A percentile compares a stretch with the other conserved stretches of the same genome.
phyloP scores from a whole-genome alignment of 2,888 invertebrate genomes.

The Catocala fraxini region DNA sequence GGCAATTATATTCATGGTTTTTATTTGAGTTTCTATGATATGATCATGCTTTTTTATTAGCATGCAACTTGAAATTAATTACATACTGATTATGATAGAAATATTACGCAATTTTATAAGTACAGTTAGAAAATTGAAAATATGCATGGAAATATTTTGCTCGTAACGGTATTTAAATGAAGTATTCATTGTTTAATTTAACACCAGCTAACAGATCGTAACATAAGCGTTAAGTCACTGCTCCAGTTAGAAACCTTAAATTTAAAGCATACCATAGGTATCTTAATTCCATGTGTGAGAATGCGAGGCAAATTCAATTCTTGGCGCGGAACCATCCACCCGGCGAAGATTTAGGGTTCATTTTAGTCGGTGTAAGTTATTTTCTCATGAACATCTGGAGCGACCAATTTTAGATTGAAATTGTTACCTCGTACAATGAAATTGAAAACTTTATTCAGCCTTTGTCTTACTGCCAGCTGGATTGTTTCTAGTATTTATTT shows the following conservation, averaged over 20 bases:
- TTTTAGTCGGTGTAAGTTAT: slow-evolving; percentile 80
- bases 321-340: slow-evolving; percentile 75
- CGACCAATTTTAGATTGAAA: slow-evolving; percentile 76
- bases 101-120: too few species aligned
- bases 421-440: slow-evolving; percentile 68
- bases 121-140: too few species aligned
- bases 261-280: slow-evolving; percentile 53
- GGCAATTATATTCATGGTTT: too few species aligned
- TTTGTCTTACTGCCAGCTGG: slow-evolving; percentile 38
- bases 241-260: slow-evolving; percentile 37
- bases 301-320: slow-evolving; percentile 80
- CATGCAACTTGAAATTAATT: too few species aligned
- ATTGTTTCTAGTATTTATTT: slow-evolving; percentile 36
- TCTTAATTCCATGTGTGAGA: slow-evolving; percentile 57
- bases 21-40: too few species aligned
- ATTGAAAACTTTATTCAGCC: slow-evolving; percentile 65
- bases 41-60: too few species aligned
- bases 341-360: slow-evolving; percentile 82
- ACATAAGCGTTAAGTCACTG: slow-evolving; percentile 14
- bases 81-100: too few species aligned
- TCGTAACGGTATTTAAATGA: too few species aligned
- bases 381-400: slow-evolving; percentile 82
- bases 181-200: slow-evolving; percentile 36
- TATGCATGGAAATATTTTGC: too few species aligned
- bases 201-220: slow-evolving; percentile 21